Percentiles rank a stretch among this genome's conserved stretches.
Evolutionary conservation across 2,888 invertebrate genomes (phyloP).

Genomic region (Pseudococcus viburni): DNA sequence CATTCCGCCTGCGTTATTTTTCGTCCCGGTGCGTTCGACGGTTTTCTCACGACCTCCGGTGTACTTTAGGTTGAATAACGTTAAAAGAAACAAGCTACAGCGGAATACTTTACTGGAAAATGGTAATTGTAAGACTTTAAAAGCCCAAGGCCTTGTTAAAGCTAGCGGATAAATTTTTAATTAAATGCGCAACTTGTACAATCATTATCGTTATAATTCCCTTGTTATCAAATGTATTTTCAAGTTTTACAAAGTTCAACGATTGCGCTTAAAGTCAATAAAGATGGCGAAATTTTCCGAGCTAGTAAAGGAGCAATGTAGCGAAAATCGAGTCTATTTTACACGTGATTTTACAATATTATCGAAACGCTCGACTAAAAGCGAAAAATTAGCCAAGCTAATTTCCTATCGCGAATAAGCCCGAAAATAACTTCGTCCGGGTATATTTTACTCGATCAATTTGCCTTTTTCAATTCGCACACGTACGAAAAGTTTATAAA

Average conservation of each 20-base stretch:
- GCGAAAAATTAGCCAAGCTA: not conserved
- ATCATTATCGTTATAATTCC: constrained; percentile 47
- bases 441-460: not conserved
- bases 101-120: constrained; percentile 8
- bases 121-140: constrained; percentile 32
- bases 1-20: not conserved
- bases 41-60: not conserved
- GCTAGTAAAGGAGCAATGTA: constrained; percentile 1
- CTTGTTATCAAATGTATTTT: constrained; percentile 49
- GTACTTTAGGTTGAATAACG: constrained; percentile 4
- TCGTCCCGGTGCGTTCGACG: not conserved
- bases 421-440: not conserved
- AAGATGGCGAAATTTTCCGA: not conserved
- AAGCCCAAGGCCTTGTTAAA: constrained; percentile 34
- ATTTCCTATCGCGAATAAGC: not conserved
- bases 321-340: constrained; percentile 27
- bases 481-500: too few species aligned
- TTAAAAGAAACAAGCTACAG: constrained; percentile 29
- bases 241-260: constrained; percentile 39
- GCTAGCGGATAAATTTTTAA: constrained; percentile 44
- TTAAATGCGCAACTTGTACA: constrained; percentile 41
- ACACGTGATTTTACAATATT: constrained; percentile 37
- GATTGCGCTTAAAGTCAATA: constrained; percentile 30
- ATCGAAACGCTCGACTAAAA: not conserved
- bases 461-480: not conserved